These are phyloP conservation scores for Leucoraja ocellata DNA, from an alignment of 2,797 vertebrate species.

Conservation along the genomic window DNA sequence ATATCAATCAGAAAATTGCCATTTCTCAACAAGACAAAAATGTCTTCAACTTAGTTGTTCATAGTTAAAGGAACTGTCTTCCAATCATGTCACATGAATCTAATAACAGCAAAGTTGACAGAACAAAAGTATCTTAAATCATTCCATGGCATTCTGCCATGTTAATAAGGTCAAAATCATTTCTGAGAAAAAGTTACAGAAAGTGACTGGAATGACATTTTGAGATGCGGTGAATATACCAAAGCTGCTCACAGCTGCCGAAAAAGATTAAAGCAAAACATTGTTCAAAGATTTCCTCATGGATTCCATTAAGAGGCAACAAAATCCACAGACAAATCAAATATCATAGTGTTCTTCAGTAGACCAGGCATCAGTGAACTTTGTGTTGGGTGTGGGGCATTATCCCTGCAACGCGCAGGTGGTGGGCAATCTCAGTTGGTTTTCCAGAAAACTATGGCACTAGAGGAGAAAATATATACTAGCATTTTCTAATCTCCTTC, in stretches of 20 bases:
- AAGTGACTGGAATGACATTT: not conserved
- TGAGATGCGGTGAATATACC: not conserved
- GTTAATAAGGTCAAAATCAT: constrained; percentile 48
- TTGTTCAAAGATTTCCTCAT: not conserved
- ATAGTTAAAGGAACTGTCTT: not conserved
- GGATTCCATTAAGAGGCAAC: not conserved
- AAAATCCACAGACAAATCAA: not conserved
- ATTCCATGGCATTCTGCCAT: constrained; percentile 41
- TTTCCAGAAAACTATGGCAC: not conserved
- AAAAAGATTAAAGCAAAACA: not conserved
- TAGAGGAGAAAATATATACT: not conserved
- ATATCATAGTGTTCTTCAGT: not conserved
- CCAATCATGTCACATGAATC: not conserved
- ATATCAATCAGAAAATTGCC: not conserved
- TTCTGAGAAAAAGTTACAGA: constrained; percentile 6
- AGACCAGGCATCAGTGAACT: not conserved
- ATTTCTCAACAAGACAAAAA: constrained; percentile 11
- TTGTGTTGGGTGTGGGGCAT: not conserved
- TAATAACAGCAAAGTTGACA: not conserved
- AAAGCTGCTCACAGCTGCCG: not conserved
- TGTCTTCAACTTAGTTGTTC: not conserved
- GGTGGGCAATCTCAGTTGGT: not conserved
- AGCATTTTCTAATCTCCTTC: not conserved
- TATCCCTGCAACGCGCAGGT: not conserved
- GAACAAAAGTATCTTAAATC: constrained; percentile 9